Evolutionary conservation across 1,140 invertebrate genomes (phyloP), one percentile per base, ranked within the genome.

Genomic region (Tetramorium parvispinum): DNA sequence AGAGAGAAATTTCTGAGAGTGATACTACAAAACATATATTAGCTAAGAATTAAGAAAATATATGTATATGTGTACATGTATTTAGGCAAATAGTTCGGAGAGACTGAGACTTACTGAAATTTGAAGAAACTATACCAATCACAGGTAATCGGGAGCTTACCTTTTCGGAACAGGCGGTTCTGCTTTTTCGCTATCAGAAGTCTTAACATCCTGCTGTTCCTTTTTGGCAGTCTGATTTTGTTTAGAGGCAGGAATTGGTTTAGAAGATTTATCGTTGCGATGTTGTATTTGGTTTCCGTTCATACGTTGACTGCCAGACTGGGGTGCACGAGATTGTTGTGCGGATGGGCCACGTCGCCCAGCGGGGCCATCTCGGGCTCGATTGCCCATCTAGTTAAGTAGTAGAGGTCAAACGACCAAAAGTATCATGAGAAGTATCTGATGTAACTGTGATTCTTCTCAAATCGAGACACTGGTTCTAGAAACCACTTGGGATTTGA

Each of bases 201-300:
- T 93, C 93, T 95, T 94, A 94, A 92, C 91, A 90, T 95, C 95
- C 93, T 94, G 94, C 91, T 93, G 94, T 93, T 95, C 95, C 95
- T 94, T 95, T 95, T 95, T 95, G 94, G 89, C 92, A 91, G 91
- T 94, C 93, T 94, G 94, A 95, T 94, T 95, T 95, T 95, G 93
- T 94, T 95, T 95, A 95, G 94, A 95, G 91, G 94, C 93, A 93
- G 94, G 92, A 95, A 93, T 95, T 93, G 94, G 89, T 95, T 95
- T 95, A 95, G 94, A 95, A 94, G 94, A 94, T 94, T 95, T 95
- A 94, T 95, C 94, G 94, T 94, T 95, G 94, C 94, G 95, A 94
- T 94, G 94, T 89, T 95, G 94, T 93, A 91, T 95, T 95, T 95
- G 95, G 93, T 94, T 95, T 94, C 95, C 95, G 93, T 95, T 95